These are phyloP conservation scores for Ditylenchus weischeri DNA, from an alignment of 2,888 invertebrate genomes.

Conservation along the genomic window DNA sequence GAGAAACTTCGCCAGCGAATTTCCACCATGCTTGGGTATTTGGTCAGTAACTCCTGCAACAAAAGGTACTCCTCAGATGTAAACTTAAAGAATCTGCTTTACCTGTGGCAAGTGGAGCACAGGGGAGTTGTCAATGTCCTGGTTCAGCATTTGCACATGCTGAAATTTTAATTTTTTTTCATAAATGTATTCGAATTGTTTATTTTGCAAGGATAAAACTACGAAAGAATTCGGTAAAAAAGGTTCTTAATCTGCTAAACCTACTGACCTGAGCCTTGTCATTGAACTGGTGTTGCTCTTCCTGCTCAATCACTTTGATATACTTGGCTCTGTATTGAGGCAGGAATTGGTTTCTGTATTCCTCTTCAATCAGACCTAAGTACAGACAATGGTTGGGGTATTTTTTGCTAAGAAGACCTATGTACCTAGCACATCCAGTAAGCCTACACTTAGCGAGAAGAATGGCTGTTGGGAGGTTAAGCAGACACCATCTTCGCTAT, in stretches of 20 bases:
- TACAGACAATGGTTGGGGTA: constrained; percentile 1
- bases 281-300: neutral
- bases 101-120: neutral
- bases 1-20: constrained; percentile 41
- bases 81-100: neutral
- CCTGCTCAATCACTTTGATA: constrained; percentile 21
- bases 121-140: constrained; percentile 6
- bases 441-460: constrained; percentile 15
- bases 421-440: constrained; percentile 11
- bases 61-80: neutral
- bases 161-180: constrained; percentile 4
- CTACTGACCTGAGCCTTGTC: neutral
- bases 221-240: neutral
- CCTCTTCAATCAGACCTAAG: constrained; percentile 8
- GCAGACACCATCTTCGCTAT: constrained; percentile 6
- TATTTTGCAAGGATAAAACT: too few species aligned
- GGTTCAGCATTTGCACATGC: neutral
- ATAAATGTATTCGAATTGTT: too few species aligned
- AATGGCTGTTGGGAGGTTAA: too few species aligned
- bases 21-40: constrained; percentile 45
- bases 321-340: constrained; percentile 23
- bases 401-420: neutral
- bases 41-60: constrained; percentile 31
- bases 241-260: neutral
- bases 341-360: constrained; percentile 19